These are phyloP conservation scores for Bufotes viridis DNA, from an alignment of 2,797 vertebrate species.

Conservation along the genomic window DNA sequence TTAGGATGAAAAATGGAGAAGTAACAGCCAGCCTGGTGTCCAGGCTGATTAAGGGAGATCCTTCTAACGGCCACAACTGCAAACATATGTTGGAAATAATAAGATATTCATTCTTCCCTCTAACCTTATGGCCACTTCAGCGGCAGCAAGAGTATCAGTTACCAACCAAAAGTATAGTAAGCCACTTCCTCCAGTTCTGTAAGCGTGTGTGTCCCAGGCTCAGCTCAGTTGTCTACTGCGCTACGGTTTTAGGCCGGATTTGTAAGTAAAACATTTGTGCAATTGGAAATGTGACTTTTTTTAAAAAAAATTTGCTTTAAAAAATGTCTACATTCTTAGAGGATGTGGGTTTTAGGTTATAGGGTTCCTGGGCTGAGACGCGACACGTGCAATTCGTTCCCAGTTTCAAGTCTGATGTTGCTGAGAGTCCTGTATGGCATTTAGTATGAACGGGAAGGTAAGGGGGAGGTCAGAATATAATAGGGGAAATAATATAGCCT, in stretches of 20 bases:
- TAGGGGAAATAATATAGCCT: neutral
- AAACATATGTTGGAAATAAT: slow-evolving; percentile 58
- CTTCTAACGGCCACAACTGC: slow-evolving; percentile 52
- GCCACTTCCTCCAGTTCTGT: slow-evolving; percentile 45
- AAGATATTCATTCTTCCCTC: slow-evolving; percentile 50
- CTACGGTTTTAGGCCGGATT: slow-evolving; percentile 18
- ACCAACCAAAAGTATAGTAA: slow-evolving; percentile 31
- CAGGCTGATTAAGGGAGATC: slow-evolving; percentile 52
- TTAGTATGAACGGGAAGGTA: neutral
- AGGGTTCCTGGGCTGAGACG: neutral
- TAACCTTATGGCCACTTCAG: slow-evolving; percentile 49
- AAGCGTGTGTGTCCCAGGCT: slow-evolving; percentile 52
- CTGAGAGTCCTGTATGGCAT: neutral
- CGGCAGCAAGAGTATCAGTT: slow-evolving; percentile 59
- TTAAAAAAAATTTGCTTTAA: neutral
- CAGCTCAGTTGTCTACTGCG: neutral
- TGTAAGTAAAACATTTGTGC: slow-evolving; percentile 19
- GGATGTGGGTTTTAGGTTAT: neutral
- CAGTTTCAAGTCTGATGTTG: neutral
- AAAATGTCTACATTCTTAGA: neutral
- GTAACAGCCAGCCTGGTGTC: slow-evolving; percentile 50
- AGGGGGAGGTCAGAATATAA: neutral
- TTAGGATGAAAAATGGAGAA: slow-evolving; percentile 53
- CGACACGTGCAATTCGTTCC: neutral
- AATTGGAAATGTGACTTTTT: neutral